Evolutionary conservation across 2,888 invertebrate species (phyloP).

Genomic region (Laspeyria flexula): DNA sequence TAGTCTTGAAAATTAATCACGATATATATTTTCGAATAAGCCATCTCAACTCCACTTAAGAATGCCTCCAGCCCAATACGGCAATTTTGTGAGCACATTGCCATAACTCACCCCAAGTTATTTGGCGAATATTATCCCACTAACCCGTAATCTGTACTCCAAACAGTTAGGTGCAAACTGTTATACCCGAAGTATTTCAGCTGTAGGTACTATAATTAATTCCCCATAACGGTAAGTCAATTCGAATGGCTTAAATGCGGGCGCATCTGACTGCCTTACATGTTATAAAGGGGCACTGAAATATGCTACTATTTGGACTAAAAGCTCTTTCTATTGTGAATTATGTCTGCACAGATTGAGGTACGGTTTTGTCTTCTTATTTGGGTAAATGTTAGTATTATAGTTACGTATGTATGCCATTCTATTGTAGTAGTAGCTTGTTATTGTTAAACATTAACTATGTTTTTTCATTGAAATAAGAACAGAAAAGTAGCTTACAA

Average conservation of each 20-base stretch:
- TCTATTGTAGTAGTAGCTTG: no score
- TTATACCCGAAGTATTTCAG: constrained; percentile 41
- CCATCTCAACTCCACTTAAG: background rate
- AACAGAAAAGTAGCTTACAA: no score
- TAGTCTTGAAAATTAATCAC: no score
- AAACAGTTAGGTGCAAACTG: constrained; percentile 34
- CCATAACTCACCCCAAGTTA: constrained; percentile 25
- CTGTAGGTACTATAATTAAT: constrained; percentile 47
- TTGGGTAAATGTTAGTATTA: no score
- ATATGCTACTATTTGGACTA: constrained; percentile 17
- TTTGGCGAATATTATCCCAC: constrained; percentile 29
- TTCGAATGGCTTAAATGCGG: constrained; percentile 33
- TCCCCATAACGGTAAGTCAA: constrained; percentile 41
- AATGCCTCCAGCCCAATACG: background rate
- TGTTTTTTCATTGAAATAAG: no score
- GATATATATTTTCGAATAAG: background rate
- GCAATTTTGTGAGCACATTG: constrained; percentile 3
- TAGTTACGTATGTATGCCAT: no score
- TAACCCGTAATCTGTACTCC: constrained; percentile 33
- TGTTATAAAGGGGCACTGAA: constrained; percentile 24
- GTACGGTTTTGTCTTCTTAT: no score
- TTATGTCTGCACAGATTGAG: no score
- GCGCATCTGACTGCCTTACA: constrained; percentile 14
- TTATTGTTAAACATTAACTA: no score
- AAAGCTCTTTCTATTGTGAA: constrained; percentile 27